These are phyloP conservation scores for Sycophila texana DNA, from an alignment of 2,888 invertebrate species.

Conservation along the genomic window DNA sequence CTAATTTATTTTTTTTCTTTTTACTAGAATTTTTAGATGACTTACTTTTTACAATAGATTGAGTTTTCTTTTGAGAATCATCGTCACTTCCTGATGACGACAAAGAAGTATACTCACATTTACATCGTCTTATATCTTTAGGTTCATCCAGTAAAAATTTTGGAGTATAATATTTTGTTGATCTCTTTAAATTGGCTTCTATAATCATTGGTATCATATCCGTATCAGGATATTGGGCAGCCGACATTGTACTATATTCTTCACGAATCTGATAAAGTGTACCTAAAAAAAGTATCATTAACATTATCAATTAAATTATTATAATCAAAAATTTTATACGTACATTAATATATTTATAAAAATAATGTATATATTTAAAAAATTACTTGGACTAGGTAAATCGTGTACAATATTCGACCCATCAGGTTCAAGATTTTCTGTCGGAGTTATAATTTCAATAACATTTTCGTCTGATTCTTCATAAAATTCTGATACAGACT, in stretches of 20 bases:
- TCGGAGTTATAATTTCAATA: slow-evolving; percentile 27
- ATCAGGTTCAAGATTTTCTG: neutral
- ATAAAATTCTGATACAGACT: neutral
- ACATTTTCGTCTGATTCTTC: neutral
- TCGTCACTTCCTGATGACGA: slow-evolving; percentile 2
- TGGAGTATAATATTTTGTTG: slow-evolving; percentile 44
- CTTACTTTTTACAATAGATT: neutral
- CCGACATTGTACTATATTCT: neutral
- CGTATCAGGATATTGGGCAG: neutral
- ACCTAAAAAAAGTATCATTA: neutral
- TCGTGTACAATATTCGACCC: neutral
- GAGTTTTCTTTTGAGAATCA: no score
- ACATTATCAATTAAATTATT: neutral
- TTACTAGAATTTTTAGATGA: neutral
- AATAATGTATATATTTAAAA: neutral
- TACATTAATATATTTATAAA: neutral
- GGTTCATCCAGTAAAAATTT: slow-evolving; percentile 32
- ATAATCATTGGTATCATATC: slow-evolving; percentile 54
- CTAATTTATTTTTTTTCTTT: neutral
- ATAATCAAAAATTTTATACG: neutral
- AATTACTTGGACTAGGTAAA: neutral
- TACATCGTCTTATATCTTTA: neutral
- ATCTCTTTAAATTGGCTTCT: slow-evolving; percentile 47
- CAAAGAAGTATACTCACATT: neutral
- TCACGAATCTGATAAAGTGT: neutral